These are phyloP conservation scores for Gerris lacustris DNA, from an alignment of 2,888 invertebrate genomes.

Conservation along the genomic window DNA sequence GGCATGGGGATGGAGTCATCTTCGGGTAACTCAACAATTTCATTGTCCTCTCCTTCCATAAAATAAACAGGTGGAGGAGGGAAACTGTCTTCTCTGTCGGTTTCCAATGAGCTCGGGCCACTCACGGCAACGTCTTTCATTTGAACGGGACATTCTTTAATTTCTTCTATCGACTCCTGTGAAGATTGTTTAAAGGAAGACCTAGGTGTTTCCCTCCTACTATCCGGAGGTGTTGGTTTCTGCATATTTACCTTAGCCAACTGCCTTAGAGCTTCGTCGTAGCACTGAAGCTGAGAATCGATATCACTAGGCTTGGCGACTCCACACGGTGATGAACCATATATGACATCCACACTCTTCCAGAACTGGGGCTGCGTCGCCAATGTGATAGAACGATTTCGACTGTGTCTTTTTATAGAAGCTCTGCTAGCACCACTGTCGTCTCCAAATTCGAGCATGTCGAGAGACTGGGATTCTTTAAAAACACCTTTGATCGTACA, in stretches of 20 bases:
- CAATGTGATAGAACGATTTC: slow-evolving; percentile 31
- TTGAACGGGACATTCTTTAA: background rate
- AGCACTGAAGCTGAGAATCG: slow-evolving; percentile 32
- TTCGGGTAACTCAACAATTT: slow-evolving; percentile 19
- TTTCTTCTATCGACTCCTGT: background rate
- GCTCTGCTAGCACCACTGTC: slow-evolving; percentile 19
- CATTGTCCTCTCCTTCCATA: slow-evolving; percentile 24
- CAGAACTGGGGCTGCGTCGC: slow-evolving; percentile 28
- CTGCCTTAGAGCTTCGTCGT: slow-evolving; percentile 33
- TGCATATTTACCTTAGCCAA: slow-evolving; percentile 28
- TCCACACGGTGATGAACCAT: slow-evolving; percentile 22
- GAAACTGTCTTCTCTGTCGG: slow-evolving; percentile 22
- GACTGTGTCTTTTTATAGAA: slow-evolving; percentile 28
- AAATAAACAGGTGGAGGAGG: slow-evolving; percentile 27
- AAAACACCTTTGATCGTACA: slow-evolving; percentile 23
- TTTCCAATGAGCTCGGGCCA: slow-evolving; percentile 22
- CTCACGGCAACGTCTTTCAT: slow-evolving; percentile 4
- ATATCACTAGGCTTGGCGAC: slow-evolving; percentile 28
- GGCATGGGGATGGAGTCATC: slow-evolving; percentile 19
- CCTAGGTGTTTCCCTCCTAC: background rate
- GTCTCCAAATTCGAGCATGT: slow-evolving; percentile 27
- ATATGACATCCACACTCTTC: slow-evolving; percentile 28
- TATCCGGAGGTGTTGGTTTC: background rate
- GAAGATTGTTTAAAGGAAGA: background rate
- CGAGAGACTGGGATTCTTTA: slow-evolving; percentile 30